Conservation (phyloP, 1,140 invertebrate species). For the Melitaea cinxia region DNA sequence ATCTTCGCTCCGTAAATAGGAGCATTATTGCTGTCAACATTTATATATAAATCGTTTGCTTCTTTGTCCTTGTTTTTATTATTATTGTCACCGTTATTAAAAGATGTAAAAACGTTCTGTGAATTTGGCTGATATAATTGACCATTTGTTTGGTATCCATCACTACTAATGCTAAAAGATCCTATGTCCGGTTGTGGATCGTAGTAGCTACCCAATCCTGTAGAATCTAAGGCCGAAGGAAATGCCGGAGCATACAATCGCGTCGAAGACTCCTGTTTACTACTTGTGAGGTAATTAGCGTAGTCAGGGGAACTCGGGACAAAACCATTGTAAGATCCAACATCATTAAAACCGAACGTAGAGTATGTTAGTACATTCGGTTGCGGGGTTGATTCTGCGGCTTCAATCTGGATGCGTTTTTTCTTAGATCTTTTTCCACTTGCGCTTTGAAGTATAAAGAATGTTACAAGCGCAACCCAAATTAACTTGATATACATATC, state of each 20-base stretch:
- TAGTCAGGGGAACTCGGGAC: conserved; percentile 71
- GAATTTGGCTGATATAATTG: conserved; percentile 38
- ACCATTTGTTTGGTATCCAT: conserved; percentile 25
- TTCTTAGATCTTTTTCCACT: conserved; percentile 56
- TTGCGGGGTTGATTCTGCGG: conserved; percentile 56
- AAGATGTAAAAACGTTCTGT: conserved; percentile 51
- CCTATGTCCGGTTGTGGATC: conserved; percentile 40
- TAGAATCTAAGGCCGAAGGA: conserved; percentile 59
- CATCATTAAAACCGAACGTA: conserved; percentile 72
- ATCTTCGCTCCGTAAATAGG: conserved; percentile 70
- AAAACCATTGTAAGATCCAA: conserved; percentile 65
- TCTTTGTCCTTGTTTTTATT: conserved; percentile 30
- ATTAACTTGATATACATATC: conserved; percentile 61
- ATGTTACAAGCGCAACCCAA: conserved; percentile 48
- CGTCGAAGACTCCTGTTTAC: conserved; percentile 57
- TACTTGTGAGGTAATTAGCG: conserved; percentile 49
- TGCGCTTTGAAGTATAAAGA: conserved; percentile 42
- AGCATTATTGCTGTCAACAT: conserved; percentile 45
- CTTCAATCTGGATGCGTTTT: conserved; percentile 49
- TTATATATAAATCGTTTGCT: conserved; percentile 35
- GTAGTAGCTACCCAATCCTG: conserved; percentile 51
- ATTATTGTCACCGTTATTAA: conserved; percentile 43
- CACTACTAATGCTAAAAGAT: conserved; percentile 33
- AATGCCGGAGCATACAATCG: conserved; percentile 71
- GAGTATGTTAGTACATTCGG: conserved; percentile 71